Evolutionary conservation across 2,797 vertebrate genomes (phyloP).

Genomic region (Gambelia wislizenii): DNA sequence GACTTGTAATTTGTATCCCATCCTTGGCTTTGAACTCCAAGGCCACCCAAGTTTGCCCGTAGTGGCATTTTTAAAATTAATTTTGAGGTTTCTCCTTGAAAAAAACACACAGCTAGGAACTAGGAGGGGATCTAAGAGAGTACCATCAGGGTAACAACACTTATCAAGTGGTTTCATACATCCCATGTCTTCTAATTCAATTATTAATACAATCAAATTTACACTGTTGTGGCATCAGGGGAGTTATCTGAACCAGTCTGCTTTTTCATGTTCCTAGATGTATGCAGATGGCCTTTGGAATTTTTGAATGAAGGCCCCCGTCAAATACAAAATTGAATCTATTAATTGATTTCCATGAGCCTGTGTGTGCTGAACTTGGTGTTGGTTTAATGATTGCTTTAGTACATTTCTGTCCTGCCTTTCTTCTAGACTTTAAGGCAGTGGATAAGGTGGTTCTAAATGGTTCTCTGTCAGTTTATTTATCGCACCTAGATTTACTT

Average conservation of each 20-base stretch:
- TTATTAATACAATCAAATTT: not conserved
- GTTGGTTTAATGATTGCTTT: not conserved
- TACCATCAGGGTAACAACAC: not conserved
- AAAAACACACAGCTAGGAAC: not conserved
- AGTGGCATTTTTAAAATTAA: not conserved
- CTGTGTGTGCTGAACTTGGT: not conserved
- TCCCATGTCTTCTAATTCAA: not conserved
- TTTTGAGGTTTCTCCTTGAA: not conserved
- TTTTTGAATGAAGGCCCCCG: not conserved
- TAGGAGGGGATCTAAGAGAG: not conserved
- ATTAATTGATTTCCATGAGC: not conserved
- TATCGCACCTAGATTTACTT: not conserved
- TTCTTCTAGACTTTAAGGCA: not conserved
- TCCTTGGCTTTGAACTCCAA: not conserved
- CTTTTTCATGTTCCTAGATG: not conserved
- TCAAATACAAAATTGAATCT: not conserved
- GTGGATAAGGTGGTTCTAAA: not conserved
- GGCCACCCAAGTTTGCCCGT: not conserved
- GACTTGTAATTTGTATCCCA: not conserved
- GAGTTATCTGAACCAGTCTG: not conserved
- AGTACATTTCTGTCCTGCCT: not conserved
- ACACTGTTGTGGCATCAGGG: not conserved
- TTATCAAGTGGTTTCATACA: not conserved
- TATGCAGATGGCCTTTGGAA: not conserved
- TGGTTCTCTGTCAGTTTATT: not conserved